Conservation (phyloP, 2,113 vertebrate genomes). For the Chrysemys picta region DNA sequence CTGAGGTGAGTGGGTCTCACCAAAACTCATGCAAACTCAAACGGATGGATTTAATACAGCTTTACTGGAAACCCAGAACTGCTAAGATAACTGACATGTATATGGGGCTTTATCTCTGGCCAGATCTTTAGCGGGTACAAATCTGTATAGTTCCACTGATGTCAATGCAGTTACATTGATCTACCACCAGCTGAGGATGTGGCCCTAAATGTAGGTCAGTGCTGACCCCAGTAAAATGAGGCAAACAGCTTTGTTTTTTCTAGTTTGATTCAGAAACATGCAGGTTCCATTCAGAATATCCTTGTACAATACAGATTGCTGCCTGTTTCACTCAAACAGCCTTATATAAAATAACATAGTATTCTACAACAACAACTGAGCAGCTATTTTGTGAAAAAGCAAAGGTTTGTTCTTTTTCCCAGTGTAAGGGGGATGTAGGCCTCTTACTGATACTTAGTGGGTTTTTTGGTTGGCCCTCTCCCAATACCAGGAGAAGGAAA, state of each 20-base stretch:
- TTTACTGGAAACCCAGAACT: background rate
- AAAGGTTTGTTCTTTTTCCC: background rate
- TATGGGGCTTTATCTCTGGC: fast-evolving
- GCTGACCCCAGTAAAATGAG: background rate
- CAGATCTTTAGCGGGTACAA: background rate
- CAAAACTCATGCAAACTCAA: background rate
- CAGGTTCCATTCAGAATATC: background rate
- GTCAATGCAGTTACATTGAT: background rate
- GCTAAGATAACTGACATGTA: fast-evolving
- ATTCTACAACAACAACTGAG: background rate
- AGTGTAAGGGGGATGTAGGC: background rate
- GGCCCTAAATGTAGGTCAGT: background rate
- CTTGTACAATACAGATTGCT: background rate
- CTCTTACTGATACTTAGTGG: background rate
- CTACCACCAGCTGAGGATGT: background rate
- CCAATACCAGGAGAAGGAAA: background rate
- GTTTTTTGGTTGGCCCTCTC: background rate
- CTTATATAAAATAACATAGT: background rate
- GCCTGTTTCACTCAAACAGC: background rate
- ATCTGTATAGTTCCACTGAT: background rate
- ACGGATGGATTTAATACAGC: background rate
- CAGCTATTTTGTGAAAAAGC: background rate
- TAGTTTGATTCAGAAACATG: background rate
- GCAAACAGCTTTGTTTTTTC: background rate
- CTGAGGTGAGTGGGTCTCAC: background rate